phyloP scores from a whole-genome alignment of 2,797 vertebrate genomes.

The Dendrocincla tyrannina region DNA sequence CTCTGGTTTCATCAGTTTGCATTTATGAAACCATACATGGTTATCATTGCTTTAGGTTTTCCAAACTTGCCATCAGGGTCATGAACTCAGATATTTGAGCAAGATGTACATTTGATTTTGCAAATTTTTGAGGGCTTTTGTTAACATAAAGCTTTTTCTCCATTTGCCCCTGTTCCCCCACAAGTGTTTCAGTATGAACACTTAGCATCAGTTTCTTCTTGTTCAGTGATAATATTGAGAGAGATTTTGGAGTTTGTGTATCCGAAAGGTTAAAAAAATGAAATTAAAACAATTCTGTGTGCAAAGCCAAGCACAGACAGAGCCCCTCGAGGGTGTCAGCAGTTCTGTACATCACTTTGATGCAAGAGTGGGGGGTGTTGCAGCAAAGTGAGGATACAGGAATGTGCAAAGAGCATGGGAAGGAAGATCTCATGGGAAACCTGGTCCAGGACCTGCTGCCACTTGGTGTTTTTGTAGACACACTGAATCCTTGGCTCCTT shows the following conservation, averaged over 20 bases:
- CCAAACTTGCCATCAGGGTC: not conserved
- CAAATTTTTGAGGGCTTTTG: not conserved
- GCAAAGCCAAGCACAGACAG: not conserved
- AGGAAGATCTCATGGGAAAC: not conserved
- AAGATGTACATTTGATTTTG: not conserved
- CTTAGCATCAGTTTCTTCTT: not conserved
- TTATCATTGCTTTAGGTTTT: slow-evolving; percentile 34
- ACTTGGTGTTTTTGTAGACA: not conserved
- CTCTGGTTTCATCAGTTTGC: slow-evolving; percentile 37
- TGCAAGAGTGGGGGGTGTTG: not conserved
- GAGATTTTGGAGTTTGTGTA: not conserved
- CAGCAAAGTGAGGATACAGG: not conserved
- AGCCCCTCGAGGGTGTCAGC: not conserved
- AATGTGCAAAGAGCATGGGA: not conserved
- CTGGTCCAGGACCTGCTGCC: not conserved
- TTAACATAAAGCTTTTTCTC: not conserved
- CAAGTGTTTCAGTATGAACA: not conserved
- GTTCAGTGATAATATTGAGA: not conserved
- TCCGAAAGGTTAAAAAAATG: not conserved
- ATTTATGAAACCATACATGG: slow-evolving; percentile 28
- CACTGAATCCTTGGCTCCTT: not conserved
- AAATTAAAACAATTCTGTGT: not conserved
- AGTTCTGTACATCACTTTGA: not conserved
- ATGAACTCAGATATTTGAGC: not conserved
- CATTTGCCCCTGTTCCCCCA: not conserved